Base-by-base conservation (phyloP, 1,140 invertebrate species). In the Drosophila miranda region DNA sequence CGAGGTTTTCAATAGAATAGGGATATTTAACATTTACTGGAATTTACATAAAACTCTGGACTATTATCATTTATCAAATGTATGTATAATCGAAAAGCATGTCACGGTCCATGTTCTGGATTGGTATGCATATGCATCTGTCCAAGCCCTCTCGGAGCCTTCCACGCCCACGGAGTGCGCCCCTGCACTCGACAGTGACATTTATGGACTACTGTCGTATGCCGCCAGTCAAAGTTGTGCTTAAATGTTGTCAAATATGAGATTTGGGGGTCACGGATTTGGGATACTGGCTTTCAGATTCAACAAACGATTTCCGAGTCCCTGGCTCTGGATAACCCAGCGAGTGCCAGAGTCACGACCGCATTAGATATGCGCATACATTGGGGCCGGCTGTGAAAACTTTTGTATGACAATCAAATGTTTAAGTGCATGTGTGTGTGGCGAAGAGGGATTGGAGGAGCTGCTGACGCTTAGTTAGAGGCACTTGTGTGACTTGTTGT, bases 341-440 rank as follows among this genome's bases (percentile, higher is more conserved):
- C 21, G 28, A 23, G 30, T n/a, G 9, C 13, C 30, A 38, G 23
- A 41, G 48, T 46, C 38, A 45, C 67, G 68, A 54, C 68, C 44
- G 21, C 67, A 76, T 83, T 83, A 84, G 62, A 69, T 73, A 86
- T 84, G 76, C 80, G 81, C 81, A 86, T 80, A 86, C 28, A 76
- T 76, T 79, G 55, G 11, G 51, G 59, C 63, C 57, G 45, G 3
- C 55, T 52, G 48, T 48, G 44, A 48, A 68, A 84, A 79, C 57
- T 84, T 84, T 82, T 69, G 66, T 69, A 68, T 68, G 66, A 63
- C 26, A 68, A 56, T 63, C 66, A 69, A 69, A 69, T 69, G 41
- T 23, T 30, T 30, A 8, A 8, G 2, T 8, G 8, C 8, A 30
- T 49, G 13, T 26, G n/a, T 30, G 30, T 8, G 52, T 44, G 43